phyloP scores from a whole-genome alignment of 2,797 vertebrate genomes.

The Tympanoctomys barrerae region DNA sequence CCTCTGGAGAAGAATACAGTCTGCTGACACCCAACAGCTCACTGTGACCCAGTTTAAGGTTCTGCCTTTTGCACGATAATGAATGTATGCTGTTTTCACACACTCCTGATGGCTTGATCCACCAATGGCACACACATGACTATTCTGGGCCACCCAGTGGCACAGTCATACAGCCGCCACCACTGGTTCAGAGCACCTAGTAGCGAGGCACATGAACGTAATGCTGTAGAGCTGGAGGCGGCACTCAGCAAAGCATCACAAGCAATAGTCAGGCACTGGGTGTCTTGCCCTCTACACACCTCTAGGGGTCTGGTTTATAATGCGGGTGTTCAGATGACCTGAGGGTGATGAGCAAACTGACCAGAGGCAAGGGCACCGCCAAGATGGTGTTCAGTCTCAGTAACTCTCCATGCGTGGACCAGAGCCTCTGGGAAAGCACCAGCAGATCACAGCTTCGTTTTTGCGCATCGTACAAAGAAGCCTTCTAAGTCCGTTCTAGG shows the following conservation, averaged over 20 bases:
- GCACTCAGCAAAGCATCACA: background rate
- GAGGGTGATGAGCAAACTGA: background rate
- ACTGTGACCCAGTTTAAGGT: background rate
- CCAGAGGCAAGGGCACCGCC: background rate
- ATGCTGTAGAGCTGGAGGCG: background rate
- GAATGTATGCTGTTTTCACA: background rate
- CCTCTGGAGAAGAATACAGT: background rate
- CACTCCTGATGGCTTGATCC: background rate
- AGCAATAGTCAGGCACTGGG: background rate
- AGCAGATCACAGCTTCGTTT: background rate
- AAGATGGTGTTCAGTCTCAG: background rate
- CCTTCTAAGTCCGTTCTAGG: background rate
- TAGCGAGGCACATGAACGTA: background rate
- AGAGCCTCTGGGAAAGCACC: background rate
- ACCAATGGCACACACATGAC: background rate
- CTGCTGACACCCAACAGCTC: background rate
- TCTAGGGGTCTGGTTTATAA: background rate
- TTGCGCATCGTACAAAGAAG: background rate
- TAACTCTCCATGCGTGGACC: background rate
- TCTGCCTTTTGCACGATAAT: background rate
- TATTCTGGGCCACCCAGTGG: background rate
- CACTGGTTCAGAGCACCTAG: background rate
- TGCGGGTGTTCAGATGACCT: background rate
- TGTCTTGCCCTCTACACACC: background rate
- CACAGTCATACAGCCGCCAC: background rate